Percentiles rank a stretch among this genome's conserved stretches.
These are phyloP conservation scores for Cebus imitator DNA, from an alignment of 2,113 vertebrate species.

Conservation along the genomic window DNA sequence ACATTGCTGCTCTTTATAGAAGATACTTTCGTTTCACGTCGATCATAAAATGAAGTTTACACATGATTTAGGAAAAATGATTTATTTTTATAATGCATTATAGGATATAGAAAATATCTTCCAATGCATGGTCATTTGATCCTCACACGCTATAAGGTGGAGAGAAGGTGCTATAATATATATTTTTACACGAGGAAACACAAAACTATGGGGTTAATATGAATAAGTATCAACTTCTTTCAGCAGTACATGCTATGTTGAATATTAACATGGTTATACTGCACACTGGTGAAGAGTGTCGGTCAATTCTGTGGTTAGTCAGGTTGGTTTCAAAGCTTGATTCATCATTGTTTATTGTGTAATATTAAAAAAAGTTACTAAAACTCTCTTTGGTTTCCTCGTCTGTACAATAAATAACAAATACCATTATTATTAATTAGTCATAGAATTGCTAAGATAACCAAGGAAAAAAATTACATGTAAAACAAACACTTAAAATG, in stretches of 20 bases:
- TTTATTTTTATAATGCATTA: constrained; percentile 25
- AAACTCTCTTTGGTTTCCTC: not conserved
- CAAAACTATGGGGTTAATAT: not conserved
- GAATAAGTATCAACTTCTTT: not conserved
- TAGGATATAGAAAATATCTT: constrained; percentile 40
- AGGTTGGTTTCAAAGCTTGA: not conserved
- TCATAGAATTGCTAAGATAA: not conserved
- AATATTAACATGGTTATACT: not conserved
- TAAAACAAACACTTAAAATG: not conserved
- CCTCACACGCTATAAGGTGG: not conserved
- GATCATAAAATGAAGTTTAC: not conserved
- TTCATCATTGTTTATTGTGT: not conserved
- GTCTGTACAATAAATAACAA: not conserved
- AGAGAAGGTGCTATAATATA: not conserved
- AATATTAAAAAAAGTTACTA: not conserved
- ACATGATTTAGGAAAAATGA: not conserved
- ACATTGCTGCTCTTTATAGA: not conserved
- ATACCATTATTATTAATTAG: not conserved
- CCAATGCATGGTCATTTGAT: not conserved
- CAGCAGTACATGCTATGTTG: not conserved
- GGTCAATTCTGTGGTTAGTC: not conserved
- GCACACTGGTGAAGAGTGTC: not conserved
- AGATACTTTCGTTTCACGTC: accelerated
- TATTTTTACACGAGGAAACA: constrained; percentile 12
- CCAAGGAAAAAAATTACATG: not conserved